Conservation (phyloP, 1,140 invertebrate species). For the Chrysoperla carnea region DNA sequence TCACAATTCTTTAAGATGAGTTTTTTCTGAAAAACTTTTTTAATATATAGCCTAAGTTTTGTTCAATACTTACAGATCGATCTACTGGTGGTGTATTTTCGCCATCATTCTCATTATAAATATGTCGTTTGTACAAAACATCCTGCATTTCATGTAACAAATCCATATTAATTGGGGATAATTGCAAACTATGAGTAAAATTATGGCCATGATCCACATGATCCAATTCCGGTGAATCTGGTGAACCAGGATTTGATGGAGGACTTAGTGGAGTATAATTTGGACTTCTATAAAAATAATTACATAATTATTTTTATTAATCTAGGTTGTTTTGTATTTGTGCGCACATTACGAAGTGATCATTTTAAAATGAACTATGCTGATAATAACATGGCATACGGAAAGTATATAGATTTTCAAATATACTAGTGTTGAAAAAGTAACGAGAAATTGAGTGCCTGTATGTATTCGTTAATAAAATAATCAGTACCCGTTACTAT, state of each 20-base stretch:
- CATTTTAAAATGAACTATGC: too few species aligned
- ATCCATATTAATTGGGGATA: slow-evolving; percentile 36
- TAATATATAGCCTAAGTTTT: too few species aligned
- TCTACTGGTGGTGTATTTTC: slow-evolving; percentile 32
- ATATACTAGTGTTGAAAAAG: too few species aligned
- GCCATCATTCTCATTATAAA: slow-evolving; percentile 9
- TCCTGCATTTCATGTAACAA: slow-evolving; percentile 47
- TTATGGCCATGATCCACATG: slow-evolving; percentile 20
- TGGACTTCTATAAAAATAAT: slow-evolving; percentile 22
- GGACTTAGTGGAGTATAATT: slow-evolving; percentile 31
- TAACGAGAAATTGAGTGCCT: too few species aligned
- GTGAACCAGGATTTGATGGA: slow-evolving; percentile 22
- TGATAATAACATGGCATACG: too few species aligned
- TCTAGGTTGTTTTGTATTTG: background rate
- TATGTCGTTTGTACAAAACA: slow-evolving; percentile 27
- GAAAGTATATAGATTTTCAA: too few species aligned
- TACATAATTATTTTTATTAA: slow-evolving; percentile 1
- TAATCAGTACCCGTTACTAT: too few species aligned
- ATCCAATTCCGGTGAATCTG: slow-evolving; percentile 29
- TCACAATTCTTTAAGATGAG: too few species aligned
- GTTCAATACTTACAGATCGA: slow-evolving; percentile 28
- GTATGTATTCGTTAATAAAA: too few species aligned
- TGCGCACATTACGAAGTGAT: background rate
- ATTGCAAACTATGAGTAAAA: slow-evolving; percentile 20
- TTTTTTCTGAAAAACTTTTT: too few species aligned